These are phyloP conservation scores for Astyanax mexicanus DNA, from an alignment of 2,797 vertebrate species.

Conservation along the genomic window DNA sequence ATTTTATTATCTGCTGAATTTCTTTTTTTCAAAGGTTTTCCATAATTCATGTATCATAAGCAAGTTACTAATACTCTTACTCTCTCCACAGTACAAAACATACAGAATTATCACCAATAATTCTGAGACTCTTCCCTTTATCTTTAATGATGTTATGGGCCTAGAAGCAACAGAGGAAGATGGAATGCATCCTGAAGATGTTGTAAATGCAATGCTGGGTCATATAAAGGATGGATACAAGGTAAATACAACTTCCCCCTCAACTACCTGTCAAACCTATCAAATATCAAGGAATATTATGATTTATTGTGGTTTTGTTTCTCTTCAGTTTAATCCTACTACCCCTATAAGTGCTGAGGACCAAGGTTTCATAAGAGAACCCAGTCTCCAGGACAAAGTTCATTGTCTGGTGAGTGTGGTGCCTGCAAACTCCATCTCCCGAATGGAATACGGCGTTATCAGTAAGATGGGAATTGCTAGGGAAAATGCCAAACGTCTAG, in stretches of 20 bases:
- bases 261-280: no score
- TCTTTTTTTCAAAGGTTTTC: no score
- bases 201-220: conserved; percentile 22
- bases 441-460: not conserved
- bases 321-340: conserved; percentile 16
- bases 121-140: not conserved
- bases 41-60: no score
- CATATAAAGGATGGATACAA: conserved; percentile 19
- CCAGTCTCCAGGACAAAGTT: not conserved
- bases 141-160: conserved; percentile 42
- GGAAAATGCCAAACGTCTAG: not conserved
- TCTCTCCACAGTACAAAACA: not conserved
- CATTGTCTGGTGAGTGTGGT: conserved; percentile 9
- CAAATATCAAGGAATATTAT: no score
- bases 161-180: fast-evolving
- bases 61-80: no score
- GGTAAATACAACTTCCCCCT: conserved; percentile 24
- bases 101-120: not conserved
- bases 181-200: not conserved
- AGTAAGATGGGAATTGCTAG: conserved; percentile 7
- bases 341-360: not conserved
- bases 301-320: no score
- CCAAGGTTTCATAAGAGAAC: not conserved
- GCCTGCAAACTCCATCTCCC: not conserved
- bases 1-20: no score